Conservation (phyloP, 1,140 invertebrate species). For the Papilio glaucus region DNA sequence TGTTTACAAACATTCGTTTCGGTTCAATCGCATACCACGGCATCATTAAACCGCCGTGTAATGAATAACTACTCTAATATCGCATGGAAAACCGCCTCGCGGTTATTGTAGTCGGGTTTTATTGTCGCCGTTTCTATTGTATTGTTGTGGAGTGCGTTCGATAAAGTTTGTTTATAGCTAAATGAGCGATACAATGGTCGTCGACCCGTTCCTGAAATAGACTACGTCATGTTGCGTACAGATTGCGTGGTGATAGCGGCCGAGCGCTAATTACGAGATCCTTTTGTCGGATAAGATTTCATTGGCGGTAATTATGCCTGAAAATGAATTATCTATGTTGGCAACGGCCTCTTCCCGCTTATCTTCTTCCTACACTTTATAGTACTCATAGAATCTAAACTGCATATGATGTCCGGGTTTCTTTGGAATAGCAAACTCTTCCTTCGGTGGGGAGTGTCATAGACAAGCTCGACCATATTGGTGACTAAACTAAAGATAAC, state of each 20-base stretch:
- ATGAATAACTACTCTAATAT: slow-evolving; percentile 43
- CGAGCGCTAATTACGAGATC: slow-evolving; percentile 59
- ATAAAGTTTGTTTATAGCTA: slow-evolving; percentile 81
- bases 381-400: neutral
- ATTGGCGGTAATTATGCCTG: slow-evolving; percentile 53
- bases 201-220: slow-evolving; percentile 73
- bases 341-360: slow-evolving; percentile 32
- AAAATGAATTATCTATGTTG: slow-evolving; percentile 40
- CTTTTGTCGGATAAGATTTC: slow-evolving; percentile 54
- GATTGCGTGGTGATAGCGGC: slow-evolving; percentile 63
- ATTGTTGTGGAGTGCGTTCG: slow-evolving; percentile 64
- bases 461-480: too few species aligned
- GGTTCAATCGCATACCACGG: slow-evolving; percentile 26
- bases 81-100: slow-evolving; percentile 54
- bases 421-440: neutral
- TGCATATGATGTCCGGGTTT: neutral
- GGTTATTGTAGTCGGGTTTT: slow-evolving; percentile 62
- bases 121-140: slow-evolving; percentile 72
- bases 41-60: slow-evolving; percentile 33
- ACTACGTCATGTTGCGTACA: slow-evolving; percentile 57
- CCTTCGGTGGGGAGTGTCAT: too few species aligned
- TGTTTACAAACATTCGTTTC: slow-evolving; percentile 35
- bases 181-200: slow-evolving; percentile 74
- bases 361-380: slow-evolving; percentile 24
- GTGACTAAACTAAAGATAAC: too few species aligned